A percentile compares a stretch with the other conserved stretches of the same genome.
These are phyloP conservation scores for Athripsodes cinereus DNA, from an alignment of 2,888 invertebrate genomes.

Conservation along the genomic window DNA sequence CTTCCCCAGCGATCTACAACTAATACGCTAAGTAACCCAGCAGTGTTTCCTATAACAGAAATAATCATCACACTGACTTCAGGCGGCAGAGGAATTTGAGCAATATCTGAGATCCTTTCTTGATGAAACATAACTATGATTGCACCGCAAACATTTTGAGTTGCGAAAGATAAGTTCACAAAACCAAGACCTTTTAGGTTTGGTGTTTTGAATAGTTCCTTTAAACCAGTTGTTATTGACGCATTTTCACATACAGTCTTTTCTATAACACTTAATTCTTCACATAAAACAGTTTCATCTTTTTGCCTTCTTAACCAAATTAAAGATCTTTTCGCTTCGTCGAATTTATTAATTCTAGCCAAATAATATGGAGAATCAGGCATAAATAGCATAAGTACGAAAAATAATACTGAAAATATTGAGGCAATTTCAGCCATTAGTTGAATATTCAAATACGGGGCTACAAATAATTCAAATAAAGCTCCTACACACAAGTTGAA, in stretches of 20 bases:
- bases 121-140: conserved; percentile 18
- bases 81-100: conserved; percentile 17
- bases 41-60: conserved; percentile 7
- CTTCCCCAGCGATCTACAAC: conserved; percentile 23
- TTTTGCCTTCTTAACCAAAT: conserved; percentile 20
- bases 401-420: conserved; percentile 21
- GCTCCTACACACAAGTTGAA: conserved; percentile 16
- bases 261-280: conserved; percentile 15
- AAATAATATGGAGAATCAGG: conserved; percentile 26
- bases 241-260: conserved; percentile 11
- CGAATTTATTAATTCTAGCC: conserved; percentile 17
- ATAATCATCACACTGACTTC: conserved; percentile 19
- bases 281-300: conserved; percentile 9
- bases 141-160: conserved; percentile 21
- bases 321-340: conserved; percentile 14
- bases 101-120: conserved; percentile 17
- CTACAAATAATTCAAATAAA: conserved; percentile 21
- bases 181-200: conserved; percentile 19
- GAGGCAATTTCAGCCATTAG: conserved; percentile 18
- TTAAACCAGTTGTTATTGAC: conserved; percentile 4
- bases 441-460: conserved; percentile 22
- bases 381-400: conserved; percentile 19
- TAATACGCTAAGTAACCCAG: conserved; percentile 11
- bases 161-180: conserved; percentile 9
- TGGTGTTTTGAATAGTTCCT: conserved; percentile 15